phyloP scores from a whole-genome alignment of 1,140 invertebrate species.

The Lithobius niger region DNA sequence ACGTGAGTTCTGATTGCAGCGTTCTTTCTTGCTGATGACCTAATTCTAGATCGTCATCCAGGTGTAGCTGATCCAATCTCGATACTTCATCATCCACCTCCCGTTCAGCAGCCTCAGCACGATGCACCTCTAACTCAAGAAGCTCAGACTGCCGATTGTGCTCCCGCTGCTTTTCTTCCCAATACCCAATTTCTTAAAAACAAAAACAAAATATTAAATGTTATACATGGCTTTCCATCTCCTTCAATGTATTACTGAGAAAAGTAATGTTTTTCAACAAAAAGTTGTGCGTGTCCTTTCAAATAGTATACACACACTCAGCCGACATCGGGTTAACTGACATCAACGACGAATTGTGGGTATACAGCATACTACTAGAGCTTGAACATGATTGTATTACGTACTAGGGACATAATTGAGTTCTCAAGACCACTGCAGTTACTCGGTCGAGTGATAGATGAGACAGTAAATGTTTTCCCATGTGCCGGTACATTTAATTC shows the following conservation, averaged over 20 bases:
- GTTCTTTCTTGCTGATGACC: slow-evolving; percentile 76
- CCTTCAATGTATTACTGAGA: too few species aligned
- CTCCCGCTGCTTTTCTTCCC: slow-evolving; percentile 73
- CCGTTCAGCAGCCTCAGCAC: slow-evolving; percentile 53
- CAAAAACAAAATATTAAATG: slow-evolving; percentile 54
- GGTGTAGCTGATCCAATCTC: slow-evolving; percentile 48
- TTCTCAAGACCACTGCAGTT: too few species aligned
- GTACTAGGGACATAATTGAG: too few species aligned
- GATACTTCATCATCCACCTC: slow-evolving; percentile 53
- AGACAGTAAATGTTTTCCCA: too few species aligned
- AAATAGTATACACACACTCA: too few species aligned
- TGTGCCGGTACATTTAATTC: too few species aligned
- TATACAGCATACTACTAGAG: background rate
- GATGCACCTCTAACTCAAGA: slow-evolving; percentile 62
- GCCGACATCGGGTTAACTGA: too few species aligned
- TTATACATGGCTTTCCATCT: background rate
- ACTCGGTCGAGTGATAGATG: too few species aligned
- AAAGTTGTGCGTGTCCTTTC: too few species aligned
- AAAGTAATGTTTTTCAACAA: background rate
- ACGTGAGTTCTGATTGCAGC: slow-evolving; percentile 65
- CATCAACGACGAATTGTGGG: background rate
- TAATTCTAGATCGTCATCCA: slow-evolving; percentile 76
- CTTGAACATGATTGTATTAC: background rate
- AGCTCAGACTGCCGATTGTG: slow-evolving; percentile 68
- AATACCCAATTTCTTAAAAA: slow-evolving; percentile 74